Conservation (phyloP, 2,888 invertebrate species). For the Microplitis manilae region DNA sequence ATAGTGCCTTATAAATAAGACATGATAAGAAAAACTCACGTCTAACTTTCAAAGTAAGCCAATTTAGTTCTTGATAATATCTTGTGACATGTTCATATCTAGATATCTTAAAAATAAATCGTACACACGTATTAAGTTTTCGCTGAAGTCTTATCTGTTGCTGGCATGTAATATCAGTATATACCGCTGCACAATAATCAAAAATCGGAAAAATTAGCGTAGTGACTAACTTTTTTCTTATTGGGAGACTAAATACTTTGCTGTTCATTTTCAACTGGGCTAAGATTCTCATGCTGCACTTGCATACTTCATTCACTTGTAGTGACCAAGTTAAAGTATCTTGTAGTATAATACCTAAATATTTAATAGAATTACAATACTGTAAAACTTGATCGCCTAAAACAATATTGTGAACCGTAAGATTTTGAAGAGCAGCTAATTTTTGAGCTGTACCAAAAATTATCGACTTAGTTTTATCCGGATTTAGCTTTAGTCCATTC, state of each 20-base stretch:
- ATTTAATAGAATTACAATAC: neutral
- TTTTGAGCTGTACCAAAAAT: constrained; percentile 8
- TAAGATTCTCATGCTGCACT: neutral
- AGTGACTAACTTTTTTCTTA: constrained; percentile 8
- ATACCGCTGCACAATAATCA: constrained; percentile 30
- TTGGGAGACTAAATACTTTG: neutral
- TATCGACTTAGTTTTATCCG: constrained; percentile 12
- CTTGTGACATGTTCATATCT: neutral
- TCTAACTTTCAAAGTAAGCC: constrained; percentile 21
- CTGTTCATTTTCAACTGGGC: constrained; percentile 6
- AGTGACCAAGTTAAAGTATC: constrained; percentile 10
- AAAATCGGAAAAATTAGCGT: constrained; percentile 24
- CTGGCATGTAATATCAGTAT: constrained; percentile 21
- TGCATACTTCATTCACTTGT: neutral
- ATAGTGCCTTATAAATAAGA: neutral
- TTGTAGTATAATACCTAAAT: neutral
- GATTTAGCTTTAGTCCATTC: constrained; percentile 21
- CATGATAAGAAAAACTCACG: constrained; percentile 10
- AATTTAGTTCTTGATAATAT: constrained; percentile 13
- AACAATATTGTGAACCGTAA: neutral
- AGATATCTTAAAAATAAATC: constrained; percentile 27
- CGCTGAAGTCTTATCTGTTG: constrained; percentile 16
- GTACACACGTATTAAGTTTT: constrained; percentile 4
- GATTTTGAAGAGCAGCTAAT: neutral
- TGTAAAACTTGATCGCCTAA: neutral